Conservation (phyloP, 2,113 vertebrate species). For the Mesocricetus auratus region DNA sequence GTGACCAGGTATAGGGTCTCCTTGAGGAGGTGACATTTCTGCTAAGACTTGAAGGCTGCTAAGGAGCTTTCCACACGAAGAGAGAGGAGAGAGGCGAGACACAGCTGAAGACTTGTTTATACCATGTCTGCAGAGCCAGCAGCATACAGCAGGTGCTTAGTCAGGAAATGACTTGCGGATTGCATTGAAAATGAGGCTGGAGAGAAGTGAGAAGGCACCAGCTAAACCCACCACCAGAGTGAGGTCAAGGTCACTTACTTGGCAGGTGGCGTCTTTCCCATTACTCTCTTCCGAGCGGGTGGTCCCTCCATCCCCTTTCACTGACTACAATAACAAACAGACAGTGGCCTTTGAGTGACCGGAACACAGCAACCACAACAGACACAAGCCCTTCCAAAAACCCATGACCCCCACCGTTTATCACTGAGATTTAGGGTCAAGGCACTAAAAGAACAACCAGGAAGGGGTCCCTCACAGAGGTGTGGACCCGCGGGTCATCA, state of each 20-base stretch:
- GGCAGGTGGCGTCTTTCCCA: conserved; percentile 77
- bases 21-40: not conserved
- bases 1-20: fast-evolving
- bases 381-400: not conserved
- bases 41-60: not conserved
- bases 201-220: not conserved
- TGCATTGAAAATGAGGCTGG: not conserved
- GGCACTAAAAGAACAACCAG: not conserved
- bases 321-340: conserved; percentile 89
- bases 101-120: fast-evolving
- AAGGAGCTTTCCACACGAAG: not conserved
- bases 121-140: not conserved
- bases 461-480: fast-evolving
- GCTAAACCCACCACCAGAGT: conserved; percentile 77
- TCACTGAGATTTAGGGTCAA: not conserved
- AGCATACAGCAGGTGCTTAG: fast-evolving
- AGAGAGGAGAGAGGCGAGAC: fast-evolving
- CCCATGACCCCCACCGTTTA: fast-evolving
- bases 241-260: conserved; percentile 85
- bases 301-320: conserved; percentile 82
- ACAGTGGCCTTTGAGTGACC: conserved; percentile 68
- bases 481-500: not conserved
- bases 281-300: conserved; percentile 76
- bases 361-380: not conserved
- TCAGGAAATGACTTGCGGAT: not conserved